phyloP scores from a whole-genome alignment of 2,113 vertebrate species.

The Pampusana beccarii region DNA sequence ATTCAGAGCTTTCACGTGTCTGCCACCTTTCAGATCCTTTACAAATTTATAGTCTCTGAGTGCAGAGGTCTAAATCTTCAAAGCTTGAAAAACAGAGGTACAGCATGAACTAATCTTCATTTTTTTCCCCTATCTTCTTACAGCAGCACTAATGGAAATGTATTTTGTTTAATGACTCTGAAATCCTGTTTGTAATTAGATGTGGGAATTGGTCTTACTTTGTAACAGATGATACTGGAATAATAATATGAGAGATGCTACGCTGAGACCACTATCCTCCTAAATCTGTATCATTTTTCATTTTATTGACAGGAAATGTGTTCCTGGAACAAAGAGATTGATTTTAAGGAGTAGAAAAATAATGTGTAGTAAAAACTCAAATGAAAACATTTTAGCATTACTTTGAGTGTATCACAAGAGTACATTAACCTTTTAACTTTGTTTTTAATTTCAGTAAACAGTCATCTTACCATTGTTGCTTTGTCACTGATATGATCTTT shows the following conservation, averaged over 20 bases:
- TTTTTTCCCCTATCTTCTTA: slow-evolving; percentile 74
- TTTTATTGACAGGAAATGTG: slow-evolving; percentile 83
- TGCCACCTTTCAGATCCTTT: slow-evolving; percentile 63
- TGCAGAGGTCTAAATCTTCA: slow-evolving; percentile 75
- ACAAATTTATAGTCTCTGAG: slow-evolving; percentile 72
- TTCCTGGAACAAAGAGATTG: slow-evolving; percentile 78
- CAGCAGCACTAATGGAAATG: slow-evolving; percentile 87
- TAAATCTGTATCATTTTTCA: slow-evolving; percentile 87
- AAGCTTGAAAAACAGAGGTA: slow-evolving; percentile 71
- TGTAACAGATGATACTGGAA: slow-evolving; percentile 93
- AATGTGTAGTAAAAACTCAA: slow-evolving; percentile 74
- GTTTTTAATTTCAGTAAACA: slow-evolving; percentile 63
- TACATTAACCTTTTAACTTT: slow-evolving; percentile 36
- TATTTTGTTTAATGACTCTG: slow-evolving; percentile 91
- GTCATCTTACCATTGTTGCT: neutral
- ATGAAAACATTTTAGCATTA: slow-evolving; percentile 58
- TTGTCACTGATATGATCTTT: slow-evolving; percentile 30
- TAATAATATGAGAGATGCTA: slow-evolving; percentile 88
- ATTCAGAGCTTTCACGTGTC: slow-evolving; percentile 45
- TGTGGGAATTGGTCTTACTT: slow-evolving; percentile 91
- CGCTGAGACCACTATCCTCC: slow-evolving; percentile 77
- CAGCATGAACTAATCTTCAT: slow-evolving; percentile 78
- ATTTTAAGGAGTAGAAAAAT: slow-evolving; percentile 79
- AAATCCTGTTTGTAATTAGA: slow-evolving; percentile 94
- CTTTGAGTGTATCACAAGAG: slow-evolving; percentile 15